Evolutionary conservation across 2,797 vertebrate genomes (phyloP), one percentile per base, ranked within the genome.

Genomic region (Danio kyathit): DNA sequence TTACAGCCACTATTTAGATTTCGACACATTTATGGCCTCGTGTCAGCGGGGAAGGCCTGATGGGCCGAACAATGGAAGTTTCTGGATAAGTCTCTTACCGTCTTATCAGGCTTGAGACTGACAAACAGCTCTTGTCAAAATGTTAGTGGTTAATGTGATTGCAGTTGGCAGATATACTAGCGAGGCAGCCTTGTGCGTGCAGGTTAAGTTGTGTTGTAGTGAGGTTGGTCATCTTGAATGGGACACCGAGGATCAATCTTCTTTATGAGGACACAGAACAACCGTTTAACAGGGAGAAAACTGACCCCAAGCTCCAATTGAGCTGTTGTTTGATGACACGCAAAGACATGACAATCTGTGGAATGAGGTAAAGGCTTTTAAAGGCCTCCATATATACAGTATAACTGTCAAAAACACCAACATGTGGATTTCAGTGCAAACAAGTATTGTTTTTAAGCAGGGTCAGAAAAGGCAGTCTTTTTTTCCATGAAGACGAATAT

Each of bases 71-170:
- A 87, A 88, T 86, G 83, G 74, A 82, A 60, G 82, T 78, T 83
- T 82, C 73, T 54, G 19, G 61, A 40, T 77, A 51, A 76, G 70
- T 77, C 54, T 63, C 19, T 61, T 59, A 40, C 73, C 44, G 14
- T 65, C 52, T 84, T 85, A 88, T 87, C 85, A 89, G 70, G 79
- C 73, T 71, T 85, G 56, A 60, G 70, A 86, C 87, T 92, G 89
- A 94, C 83, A 87, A 91, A 93, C 88, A 88, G 83, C 85, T 76
- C 56, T 83, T 93, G 91, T 92, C 91, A 90, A 86, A 91, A 88
- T 79, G 80, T 90, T 89, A 89, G 86, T 83, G 85, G 88, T 85
- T 86, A 88, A 81, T 74, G 82, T 86, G 72, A 73, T 48, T 41
- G 21, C 76, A 56, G 71, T 13, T 83, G 87, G 87, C 83, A 88